Percentiles rank a stretch among this genome's conserved stretches.
phyloP scores from a whole-genome alignment of 2,888 invertebrate genomes.

The Drosophila diplacantha region DNA sequence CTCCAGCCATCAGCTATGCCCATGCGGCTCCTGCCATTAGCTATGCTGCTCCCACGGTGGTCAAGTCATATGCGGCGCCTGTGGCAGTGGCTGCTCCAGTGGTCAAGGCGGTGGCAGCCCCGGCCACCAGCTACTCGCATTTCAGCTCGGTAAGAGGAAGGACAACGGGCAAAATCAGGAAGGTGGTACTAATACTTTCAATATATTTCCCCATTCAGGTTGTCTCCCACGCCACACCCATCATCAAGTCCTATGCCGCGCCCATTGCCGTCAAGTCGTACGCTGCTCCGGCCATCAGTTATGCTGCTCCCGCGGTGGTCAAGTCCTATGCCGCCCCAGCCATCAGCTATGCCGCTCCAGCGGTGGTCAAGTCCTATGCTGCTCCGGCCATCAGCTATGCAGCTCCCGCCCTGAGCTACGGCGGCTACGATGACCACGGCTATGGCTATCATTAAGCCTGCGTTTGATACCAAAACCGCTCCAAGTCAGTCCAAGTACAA shows the following conservation, averaged over 20 bases:
- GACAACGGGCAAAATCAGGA: background rate
- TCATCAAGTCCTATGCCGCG: slow-evolving; percentile 55
- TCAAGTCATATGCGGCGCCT: slow-evolving; percentile 59
- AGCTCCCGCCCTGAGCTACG: slow-evolving; percentile 56
- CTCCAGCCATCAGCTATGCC: slow-evolving; percentile 55
- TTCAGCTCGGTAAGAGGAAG: slow-evolving; percentile 78
- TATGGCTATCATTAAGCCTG: slow-evolving; percentile 60
- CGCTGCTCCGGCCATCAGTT: slow-evolving; percentile 61
- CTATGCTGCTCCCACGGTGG: slow-evolving; percentile 61
- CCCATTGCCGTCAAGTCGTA: slow-evolving; percentile 58
- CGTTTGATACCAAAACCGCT: slow-evolving; percentile 12
- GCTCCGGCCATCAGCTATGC: slow-evolving; percentile 64
- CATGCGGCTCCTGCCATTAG: slow-evolving; percentile 65
- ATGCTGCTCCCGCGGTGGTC: slow-evolving; percentile 52
- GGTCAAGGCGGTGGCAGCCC: slow-evolving; percentile 65
- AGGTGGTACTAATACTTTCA: background rate
- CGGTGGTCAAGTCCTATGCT: slow-evolving; percentile 55
- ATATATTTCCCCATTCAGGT: slow-evolving; percentile 47
- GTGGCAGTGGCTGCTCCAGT: slow-evolving; percentile 25
- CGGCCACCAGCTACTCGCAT: slow-evolving; percentile 81
- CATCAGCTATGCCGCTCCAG: slow-evolving; percentile 62
- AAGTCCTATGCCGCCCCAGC: slow-evolving; percentile 66
- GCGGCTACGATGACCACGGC: slow-evolving; percentile 54
- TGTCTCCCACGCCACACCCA: slow-evolving; percentile 48
- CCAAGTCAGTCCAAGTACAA: slow-evolving; percentile 11